Evolutionary conservation across 2,797 vertebrate species (phyloP).

Genomic region (Lateolabrax maculatus): DNA sequence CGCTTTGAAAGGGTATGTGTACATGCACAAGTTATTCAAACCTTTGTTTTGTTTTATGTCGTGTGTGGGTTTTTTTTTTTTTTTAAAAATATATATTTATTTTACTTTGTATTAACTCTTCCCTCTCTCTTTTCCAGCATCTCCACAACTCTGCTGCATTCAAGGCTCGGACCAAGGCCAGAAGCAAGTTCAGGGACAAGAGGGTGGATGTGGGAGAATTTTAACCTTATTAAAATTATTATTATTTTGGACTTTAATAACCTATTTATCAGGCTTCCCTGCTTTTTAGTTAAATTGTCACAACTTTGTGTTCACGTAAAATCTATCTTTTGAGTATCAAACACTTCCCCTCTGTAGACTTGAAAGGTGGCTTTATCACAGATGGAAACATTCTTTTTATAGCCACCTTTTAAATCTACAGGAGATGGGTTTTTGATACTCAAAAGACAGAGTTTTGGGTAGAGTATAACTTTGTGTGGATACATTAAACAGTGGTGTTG

Average conservation of each 20-base stretch:
- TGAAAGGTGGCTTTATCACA: slow-evolving; percentile 8
- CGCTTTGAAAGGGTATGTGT: slow-evolving; percentile 94
- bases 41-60: too few relatives aligned
- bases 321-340: slow-evolving; percentile 20
- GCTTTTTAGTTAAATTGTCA: slow-evolving; percentile 49
- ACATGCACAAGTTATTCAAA: background rate
- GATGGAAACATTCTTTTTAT: background rate
- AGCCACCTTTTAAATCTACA: background rate
- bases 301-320: background rate
- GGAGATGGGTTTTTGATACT: slow-evolving; percentile 18
- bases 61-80: background rate
- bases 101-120: background rate
- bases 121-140: slow-evolving; percentile 84
- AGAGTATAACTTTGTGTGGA: slow-evolving; percentile 23
- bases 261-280: slow-evolving; percentile 48
- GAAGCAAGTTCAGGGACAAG: slow-evolving; percentile 98
- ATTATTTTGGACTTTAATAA: slow-evolving; percentile 9
- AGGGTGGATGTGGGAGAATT: slow-evolving; percentile 96
- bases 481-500: slow-evolving; percentile 49
- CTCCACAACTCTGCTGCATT: slow-evolving; percentile 98
- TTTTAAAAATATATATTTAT: background rate
- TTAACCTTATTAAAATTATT: slow-evolving; percentile 77
- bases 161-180: slow-evolving; percentile 98
- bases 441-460: background rate
- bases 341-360: slow-evolving; percentile 10